Evolutionary conservation across 35 echinoderm and acorn worm species (phyloP).

Genomic region (Nesometra sesokonis): DNA sequence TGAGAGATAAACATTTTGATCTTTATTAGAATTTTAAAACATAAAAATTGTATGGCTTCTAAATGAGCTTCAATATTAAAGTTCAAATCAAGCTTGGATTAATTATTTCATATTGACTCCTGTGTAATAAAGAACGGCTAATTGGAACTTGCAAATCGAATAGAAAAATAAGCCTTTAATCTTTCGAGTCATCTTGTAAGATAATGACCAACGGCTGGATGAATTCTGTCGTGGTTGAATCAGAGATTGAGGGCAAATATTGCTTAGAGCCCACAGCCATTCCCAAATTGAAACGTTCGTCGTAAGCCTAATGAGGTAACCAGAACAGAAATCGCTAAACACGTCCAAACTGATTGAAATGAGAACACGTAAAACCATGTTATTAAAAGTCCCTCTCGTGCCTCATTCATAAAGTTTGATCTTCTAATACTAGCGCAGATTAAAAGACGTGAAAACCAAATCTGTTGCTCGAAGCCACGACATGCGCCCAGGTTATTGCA

Average conservation of each 20-base stretch:
- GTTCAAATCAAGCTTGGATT: too few relatives aligned
- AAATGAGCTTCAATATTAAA: too few relatives aligned
- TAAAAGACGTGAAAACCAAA: neutral
- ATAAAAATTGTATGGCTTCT: too few relatives aligned
- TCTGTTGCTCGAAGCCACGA: neutral
- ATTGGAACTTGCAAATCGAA: neutral
- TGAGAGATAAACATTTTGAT: too few relatives aligned
- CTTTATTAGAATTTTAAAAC: too few relatives aligned
- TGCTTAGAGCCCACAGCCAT: neutral
- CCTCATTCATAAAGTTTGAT: neutral
- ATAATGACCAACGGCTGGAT: neutral
- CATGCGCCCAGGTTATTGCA: neutral
- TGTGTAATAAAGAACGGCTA: neutral
- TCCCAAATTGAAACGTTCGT: neutral
- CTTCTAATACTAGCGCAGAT: neutral
- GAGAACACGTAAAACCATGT: neutral
- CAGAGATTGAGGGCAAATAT: neutral
- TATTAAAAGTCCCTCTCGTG: neutral
- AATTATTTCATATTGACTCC: too few relatives aligned
- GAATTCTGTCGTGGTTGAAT: neutral
- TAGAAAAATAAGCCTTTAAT: neutral
- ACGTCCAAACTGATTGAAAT: neutral
- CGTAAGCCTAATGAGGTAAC: neutral
- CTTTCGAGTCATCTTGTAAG: neutral
- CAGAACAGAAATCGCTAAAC: neutral